Evolutionary conservation across 2,113 vertebrate species (phyloP).

Genomic region (Corvus hawaiiensis): DNA sequence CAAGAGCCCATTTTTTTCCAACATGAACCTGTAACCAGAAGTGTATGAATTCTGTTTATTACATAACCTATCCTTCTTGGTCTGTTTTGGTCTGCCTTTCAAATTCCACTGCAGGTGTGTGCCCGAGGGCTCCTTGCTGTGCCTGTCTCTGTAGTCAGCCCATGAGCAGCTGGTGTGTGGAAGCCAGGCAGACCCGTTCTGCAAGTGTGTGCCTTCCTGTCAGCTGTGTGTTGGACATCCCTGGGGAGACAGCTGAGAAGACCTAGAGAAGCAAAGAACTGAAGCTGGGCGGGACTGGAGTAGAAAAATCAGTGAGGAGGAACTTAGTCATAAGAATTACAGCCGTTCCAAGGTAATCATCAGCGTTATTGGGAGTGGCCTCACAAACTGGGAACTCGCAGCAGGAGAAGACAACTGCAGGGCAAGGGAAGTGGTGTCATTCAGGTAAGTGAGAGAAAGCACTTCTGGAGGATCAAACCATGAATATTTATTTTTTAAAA

Average conservation of each 20-base stretch:
- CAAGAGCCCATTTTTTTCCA: background rate
- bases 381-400: background rate
- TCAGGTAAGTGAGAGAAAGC: slow-evolving; percentile 14
- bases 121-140: background rate
- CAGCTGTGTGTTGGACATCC: background rate
- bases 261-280: background rate
- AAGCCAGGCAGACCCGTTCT: slow-evolving; percentile 29
- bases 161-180: background rate
- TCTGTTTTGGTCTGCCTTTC: background rate
- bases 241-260: background rate
- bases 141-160: background rate
- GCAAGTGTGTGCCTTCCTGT: background rate
- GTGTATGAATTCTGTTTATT: background rate
- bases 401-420: background rate
- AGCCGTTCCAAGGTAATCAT: background rate
- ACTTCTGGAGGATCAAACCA: background rate
- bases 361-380: background rate
- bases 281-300: background rate
- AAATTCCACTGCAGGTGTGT: background rate
- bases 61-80: background rate
- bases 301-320: background rate
- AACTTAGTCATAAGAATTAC: background rate
- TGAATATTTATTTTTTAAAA: background rate
- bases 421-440: background rate
- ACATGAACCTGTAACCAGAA: fast-evolving